Evolutionary conservation across 2,888 invertebrate genomes (phyloP).

Genomic region (Stenichneumon culpator): DNA sequence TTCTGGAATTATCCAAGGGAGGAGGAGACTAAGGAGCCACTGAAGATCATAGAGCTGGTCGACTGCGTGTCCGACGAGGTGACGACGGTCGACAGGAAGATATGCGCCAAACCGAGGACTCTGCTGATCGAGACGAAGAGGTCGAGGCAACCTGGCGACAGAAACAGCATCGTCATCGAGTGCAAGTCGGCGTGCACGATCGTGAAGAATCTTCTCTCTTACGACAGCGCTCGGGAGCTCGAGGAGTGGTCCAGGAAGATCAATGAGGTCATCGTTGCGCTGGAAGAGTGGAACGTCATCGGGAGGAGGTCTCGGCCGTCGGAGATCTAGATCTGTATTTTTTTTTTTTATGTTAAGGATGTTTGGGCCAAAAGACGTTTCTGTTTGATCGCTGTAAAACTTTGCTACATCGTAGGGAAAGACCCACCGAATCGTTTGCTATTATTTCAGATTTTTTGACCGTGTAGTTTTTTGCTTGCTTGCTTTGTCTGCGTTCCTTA

Average conservation of each 20-base stretch:
- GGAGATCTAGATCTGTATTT: background rate
- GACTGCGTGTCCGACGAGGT: slow-evolving; percentile 80
- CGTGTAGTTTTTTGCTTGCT: too few species aligned
- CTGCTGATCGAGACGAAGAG: slow-evolving; percentile 81
- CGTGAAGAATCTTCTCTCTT: slow-evolving; percentile 81
- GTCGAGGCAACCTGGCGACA: slow-evolving; percentile 58
- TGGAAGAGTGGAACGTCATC: slow-evolving; percentile 82
- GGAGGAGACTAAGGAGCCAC: slow-evolving; percentile 81
- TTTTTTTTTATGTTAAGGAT: background rate
- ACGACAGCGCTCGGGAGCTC: slow-evolving; percentile 84
- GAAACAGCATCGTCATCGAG: slow-evolving; percentile 67
- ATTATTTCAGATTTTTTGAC: too few species aligned
- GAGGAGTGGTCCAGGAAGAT: slow-evolving; percentile 83
- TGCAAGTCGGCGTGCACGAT: slow-evolving; percentile 25
- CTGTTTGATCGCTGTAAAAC: too few species aligned
- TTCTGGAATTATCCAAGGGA: slow-evolving; percentile 87
- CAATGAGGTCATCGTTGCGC: slow-evolving; percentile 82
- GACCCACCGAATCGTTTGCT: too few species aligned
- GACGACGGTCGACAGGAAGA: slow-evolving; percentile 81
- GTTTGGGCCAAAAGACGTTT: too few species aligned
- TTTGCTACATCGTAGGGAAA: too few species aligned
- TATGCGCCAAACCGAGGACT: slow-evolving; percentile 86
- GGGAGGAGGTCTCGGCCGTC: background rate
- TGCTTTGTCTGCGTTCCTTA: too few species aligned
- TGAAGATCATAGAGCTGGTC: slow-evolving; percentile 84